Conservation (phyloP, 35 echinoderm and acorn worm genomes). For the Lytechinus pictus region DNA sequence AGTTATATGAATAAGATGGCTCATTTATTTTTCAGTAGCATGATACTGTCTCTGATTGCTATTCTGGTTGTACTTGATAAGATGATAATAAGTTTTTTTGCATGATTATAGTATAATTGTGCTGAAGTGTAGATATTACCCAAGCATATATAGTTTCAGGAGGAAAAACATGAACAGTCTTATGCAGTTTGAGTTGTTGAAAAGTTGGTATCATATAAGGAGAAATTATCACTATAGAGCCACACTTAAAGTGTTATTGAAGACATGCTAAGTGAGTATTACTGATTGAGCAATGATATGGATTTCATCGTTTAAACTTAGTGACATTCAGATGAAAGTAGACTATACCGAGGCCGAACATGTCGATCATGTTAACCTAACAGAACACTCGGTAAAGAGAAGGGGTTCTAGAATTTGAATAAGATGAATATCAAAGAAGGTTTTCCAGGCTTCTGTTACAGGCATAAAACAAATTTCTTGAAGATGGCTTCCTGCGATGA, state of each 20-base stretch:
- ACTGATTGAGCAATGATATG: neutral
- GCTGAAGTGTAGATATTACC: too few species aligned
- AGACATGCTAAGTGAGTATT: neutral
- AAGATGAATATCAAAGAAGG: conserved; percentile 14
- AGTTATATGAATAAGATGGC: too few species aligned
- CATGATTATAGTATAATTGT: too few species aligned
- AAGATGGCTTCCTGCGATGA: neutral
- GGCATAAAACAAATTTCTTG: neutral
- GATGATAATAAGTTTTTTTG: too few species aligned
- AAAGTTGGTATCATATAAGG: too few species aligned
- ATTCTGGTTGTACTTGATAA: too few species aligned
- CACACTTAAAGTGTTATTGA: neutral
- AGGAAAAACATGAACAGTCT: neutral
- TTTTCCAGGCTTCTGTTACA: neutral
- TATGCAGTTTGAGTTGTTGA: neutral
- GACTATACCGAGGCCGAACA: neutral
- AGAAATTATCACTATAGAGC: neutral
- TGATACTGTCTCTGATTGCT: too few species aligned
- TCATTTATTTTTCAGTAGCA: too few species aligned
- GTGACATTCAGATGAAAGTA: neutral
- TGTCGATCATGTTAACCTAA: neutral
- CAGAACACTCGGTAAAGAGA: neutral
- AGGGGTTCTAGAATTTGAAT: neutral
- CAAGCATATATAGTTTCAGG: neutral
- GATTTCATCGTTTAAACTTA: neutral